Conservation (phyloP, 2,113 vertebrate species). For the Mastomys natalensis region DNA sequence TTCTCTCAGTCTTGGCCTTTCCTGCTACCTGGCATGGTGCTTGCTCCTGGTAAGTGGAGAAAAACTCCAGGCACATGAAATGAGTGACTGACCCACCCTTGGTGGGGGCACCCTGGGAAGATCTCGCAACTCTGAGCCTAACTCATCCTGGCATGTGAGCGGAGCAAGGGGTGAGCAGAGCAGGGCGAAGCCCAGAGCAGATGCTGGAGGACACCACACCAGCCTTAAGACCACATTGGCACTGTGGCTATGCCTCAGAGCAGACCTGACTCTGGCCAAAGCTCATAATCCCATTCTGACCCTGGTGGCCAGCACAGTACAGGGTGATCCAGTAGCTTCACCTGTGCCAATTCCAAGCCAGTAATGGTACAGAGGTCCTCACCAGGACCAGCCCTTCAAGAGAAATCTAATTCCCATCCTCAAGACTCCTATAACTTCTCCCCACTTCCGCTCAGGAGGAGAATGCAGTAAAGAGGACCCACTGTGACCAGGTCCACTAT, state of each 20-base stretch:
- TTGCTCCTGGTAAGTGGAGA: rapidly evolving
- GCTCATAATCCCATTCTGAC: rapidly evolving
- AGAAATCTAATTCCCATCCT: rapidly evolving
- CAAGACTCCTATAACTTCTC: not conserved
- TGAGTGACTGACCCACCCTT: no score
- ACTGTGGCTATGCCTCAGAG: rapidly evolving
- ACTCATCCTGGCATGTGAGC: rapidly evolving
- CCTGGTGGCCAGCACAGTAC: no score
- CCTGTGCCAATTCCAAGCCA: not conserved
- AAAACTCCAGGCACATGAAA: rapidly evolving
- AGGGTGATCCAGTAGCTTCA: no score
- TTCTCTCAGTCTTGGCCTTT: not conserved
- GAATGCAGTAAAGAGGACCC: not conserved
- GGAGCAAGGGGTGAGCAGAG: no score
- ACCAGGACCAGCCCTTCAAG: not conserved
- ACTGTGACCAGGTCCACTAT: not conserved
- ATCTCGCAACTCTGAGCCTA: rapidly evolving
- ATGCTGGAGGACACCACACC: rapidly evolving
- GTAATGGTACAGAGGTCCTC: not conserved
- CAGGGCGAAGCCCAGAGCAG: not conserved
- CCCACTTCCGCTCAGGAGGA: not conserved
- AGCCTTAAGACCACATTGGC: rapidly evolving
- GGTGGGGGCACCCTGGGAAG: rapidly evolving
- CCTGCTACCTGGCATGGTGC: rapidly evolving
- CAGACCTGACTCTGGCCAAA: not conserved